Base-by-base conservation (phyloP, 2,113 vertebrate species). In the Montifringilla adamsi region DNA sequence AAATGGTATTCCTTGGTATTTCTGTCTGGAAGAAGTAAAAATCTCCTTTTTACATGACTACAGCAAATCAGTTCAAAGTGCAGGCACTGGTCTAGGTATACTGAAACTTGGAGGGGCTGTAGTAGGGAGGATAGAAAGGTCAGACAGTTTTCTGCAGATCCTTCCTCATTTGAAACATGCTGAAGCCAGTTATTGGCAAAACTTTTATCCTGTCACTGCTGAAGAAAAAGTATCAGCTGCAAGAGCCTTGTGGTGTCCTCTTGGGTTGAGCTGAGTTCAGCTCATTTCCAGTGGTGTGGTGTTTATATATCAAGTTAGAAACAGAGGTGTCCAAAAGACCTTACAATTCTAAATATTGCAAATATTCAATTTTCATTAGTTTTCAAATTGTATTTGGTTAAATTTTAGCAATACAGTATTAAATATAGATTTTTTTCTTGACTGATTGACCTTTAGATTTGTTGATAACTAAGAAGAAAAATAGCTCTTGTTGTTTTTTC, bases 381-480 rank as follows among this genome's bases (percentile, higher is more conserved):
- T 87, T 92, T 72, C 21, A 2, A 50, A 39, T 17, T 60, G 5
- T 26, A 33, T 88, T 49, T 49, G 10, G 22, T 59, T 75, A 86
- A 69, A 60, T 73, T 88, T 79, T 72, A 78, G 50, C 35, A 75
- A 33, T 28, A 19, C 30, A 80, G 3, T 62, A 37, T 90, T 58
- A 84, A 93, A 59, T 41, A 55, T 18, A 30, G 50, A 35, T 3
- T 44, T 66, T 90, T 87, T 87, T 53, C 33, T 76, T 93, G 49
- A 74, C 62, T 89, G n/a, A 84, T 43, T 90, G 56, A 84, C 58
- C 82, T 96, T 83, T 77, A 72, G 49, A 63, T 83, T 47, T 83
- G 23, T 73, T 91, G 35, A 73, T 78, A 84, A 84, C 76, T 83
- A 21, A 49, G 44, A 94, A 95, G 91, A 56, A 91, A 97, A 96